Base-by-base conservation (phyloP, 1,140 invertebrate species). In the Trichoplusia ni region DNA sequence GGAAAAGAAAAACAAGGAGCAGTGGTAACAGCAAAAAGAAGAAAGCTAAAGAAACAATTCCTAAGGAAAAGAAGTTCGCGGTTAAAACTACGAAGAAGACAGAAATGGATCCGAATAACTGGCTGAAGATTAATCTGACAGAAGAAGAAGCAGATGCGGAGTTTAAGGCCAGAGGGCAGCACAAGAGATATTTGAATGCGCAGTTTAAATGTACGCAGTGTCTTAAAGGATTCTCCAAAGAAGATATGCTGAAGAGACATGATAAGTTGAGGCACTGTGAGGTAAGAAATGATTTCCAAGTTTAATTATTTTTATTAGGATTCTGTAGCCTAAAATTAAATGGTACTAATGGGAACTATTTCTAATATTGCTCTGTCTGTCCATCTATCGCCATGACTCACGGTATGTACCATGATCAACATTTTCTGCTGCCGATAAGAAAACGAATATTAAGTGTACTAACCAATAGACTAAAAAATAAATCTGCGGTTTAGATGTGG, bases 181-280 rank as follows among this genome's bases (percentile, higher is more conserved):
- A 82, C 65, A 63, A 71, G 0, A 86, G 79, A 40, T 89, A 84
- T 65, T 53, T 77, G 14, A 38, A 66, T 3, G 77, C 82, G 0
- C 42, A 71, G 2, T 81, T 49, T 46, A 83, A 86, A 67, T 89
- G 86, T 64, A 67, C 61, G 13, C 67, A 82, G 49, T 89, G 86
- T 51, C 81, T 77, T 11, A 87, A 81, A 66, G 81, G 84, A 6
- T 89, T 87, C 61, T 87, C 84, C 0, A 83, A 84, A 44, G 70
- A 85, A 16, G 78, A 84, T 46, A 89, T 85, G 67, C 58, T 82
- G 13, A 75, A 76, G 14, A 69, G 86, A 14, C 86, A 89, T 63
- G 67, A 54, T 16, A 73, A 78, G 38, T 66, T 85, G 9, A 69
- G 76, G 18, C 84, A 89, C 67, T 69, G 51, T 69, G 71, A 81